Conservation (phyloP, 2,888 invertebrate genomes). For the Rhimphoctona megacephalus region DNA sequence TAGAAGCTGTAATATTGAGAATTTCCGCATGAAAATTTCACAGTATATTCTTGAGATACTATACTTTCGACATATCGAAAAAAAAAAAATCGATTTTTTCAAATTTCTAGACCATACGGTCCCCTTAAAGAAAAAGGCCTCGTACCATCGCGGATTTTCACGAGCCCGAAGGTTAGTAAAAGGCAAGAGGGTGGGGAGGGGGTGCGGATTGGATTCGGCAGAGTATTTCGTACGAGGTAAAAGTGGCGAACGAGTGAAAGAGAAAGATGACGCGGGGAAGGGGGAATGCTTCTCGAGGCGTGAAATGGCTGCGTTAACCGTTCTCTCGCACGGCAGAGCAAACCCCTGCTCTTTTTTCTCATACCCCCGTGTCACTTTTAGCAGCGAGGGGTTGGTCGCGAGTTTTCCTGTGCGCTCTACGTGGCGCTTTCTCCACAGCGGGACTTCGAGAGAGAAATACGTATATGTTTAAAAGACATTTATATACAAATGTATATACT, state of each 20-base stretch:
- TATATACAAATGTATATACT: neutral
- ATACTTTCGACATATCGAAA: too few relatives aligned
- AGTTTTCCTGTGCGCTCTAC: slow-evolving; percentile 55
- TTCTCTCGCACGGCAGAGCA: slow-evolving; percentile 76
- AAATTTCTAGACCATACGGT: too few relatives aligned
- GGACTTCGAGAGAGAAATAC: slow-evolving; percentile 34
- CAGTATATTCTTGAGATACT: too few relatives aligned
- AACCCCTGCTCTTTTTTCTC: slow-evolving; percentile 59
- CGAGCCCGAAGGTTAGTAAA: neutral
- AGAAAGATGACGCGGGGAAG: slow-evolving; percentile 66
- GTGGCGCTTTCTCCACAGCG: slow-evolving; percentile 40
- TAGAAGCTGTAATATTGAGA: too few relatives aligned
- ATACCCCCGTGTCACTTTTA: slow-evolving; percentile 11
- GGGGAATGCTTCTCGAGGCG: slow-evolving; percentile 82
- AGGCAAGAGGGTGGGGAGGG: neutral
- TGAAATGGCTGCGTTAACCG: slow-evolving; percentile 85
- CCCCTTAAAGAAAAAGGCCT: neutral
- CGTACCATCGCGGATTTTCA: neutral
- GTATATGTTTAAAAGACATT: slow-evolving; percentile 21
- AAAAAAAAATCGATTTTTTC: too few relatives aligned
- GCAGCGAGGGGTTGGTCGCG: slow-evolving; percentile 51
- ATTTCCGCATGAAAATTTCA: too few relatives aligned
- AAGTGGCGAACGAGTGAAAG: slow-evolving; percentile 66
- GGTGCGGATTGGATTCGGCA: slow-evolving; percentile 54
- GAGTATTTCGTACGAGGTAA: slow-evolving; percentile 47